Conservation (phyloP, 2,797 vertebrate genomes). For the Enoplosus armatus region DNA sequence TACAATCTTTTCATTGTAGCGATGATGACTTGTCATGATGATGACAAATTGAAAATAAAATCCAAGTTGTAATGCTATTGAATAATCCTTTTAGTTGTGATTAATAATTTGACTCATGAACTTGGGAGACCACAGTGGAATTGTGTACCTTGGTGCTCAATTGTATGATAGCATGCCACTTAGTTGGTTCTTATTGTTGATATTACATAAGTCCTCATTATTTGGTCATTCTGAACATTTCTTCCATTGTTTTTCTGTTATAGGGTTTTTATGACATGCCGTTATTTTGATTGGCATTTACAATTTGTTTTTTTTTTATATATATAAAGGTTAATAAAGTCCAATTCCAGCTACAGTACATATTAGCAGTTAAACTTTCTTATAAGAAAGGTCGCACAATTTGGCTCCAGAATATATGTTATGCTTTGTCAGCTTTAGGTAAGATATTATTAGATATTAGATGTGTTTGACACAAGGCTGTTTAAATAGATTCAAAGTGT, state of each 20-base stretch:
- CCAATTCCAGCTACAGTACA: not conserved
- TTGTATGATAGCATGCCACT: not conserved
- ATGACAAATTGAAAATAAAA: not conserved
- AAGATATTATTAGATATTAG: not conserved
- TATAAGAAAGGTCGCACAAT: conserved; percentile 10
- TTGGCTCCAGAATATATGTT: conserved; percentile 7
- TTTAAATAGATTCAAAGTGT: not conserved
- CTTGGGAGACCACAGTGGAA: not conserved
- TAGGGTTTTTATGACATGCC: not conserved
- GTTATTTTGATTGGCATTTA: not conserved
- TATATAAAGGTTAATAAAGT: conserved; percentile 30
- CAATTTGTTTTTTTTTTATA: not conserved
- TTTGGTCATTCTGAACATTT: conserved; percentile 14
- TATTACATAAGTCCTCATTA: not conserved
- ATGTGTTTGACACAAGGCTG: not conserved
- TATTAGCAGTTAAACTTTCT: not conserved
- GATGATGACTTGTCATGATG: not conserved
- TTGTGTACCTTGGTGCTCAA: not conserved
- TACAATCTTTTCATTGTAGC: not conserved
- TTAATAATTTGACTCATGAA: not conserved
- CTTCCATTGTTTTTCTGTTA: not conserved
- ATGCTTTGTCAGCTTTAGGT: not conserved
- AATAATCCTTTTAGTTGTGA: conserved; percentile 1
- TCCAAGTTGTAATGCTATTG: not conserved
- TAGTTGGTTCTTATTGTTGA: not conserved